phyloP scores from a whole-genome alignment of 2,797 vertebrate genomes.

The Morelia viridis region DNA sequence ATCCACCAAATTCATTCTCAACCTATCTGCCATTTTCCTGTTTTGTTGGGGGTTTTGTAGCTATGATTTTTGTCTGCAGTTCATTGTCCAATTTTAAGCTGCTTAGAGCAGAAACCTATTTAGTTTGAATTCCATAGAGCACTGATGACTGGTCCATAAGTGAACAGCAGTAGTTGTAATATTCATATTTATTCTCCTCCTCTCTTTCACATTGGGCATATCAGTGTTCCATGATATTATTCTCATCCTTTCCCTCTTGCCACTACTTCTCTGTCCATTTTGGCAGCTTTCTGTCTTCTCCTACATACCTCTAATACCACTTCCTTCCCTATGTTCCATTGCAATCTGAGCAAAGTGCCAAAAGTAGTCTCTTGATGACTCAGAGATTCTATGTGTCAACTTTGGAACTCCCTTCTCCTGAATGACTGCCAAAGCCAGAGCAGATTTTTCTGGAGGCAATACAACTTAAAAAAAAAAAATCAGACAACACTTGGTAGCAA shows the following conservation, averaged over 20 bases:
- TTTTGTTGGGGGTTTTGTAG: not conserved
- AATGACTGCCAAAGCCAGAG: constrained; percentile 21
- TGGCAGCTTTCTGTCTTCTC: constrained; percentile 10
- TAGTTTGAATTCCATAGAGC: not conserved
- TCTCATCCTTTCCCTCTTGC: not conserved
- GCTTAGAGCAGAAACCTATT: not conserved
- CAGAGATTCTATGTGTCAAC: constrained; percentile 24
- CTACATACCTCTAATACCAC: constrained; percentile 23
- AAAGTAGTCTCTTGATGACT: constrained; percentile 33
- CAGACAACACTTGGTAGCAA: not conserved
- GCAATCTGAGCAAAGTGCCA: not conserved
- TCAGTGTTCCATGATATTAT: not conserved
- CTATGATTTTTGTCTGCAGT: not conserved
- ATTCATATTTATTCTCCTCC: not conserved
- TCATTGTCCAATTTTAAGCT: not conserved
- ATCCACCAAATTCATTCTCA: not conserved
- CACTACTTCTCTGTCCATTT: constrained; percentile 10
- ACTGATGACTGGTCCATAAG: not conserved
- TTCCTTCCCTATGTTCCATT: constrained; percentile 33
- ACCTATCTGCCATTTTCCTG: not conserved
- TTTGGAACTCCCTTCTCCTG: constrained; percentile 33
- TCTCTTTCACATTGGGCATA: not conserved
- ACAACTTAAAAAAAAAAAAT: not conserved
- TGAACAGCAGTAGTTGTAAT: not conserved
- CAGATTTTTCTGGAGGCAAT: constrained; percentile 16